Percentiles rank a stretch among this genome's conserved stretches.
phyloP scores from a whole-genome alignment of 2,888 invertebrate species.

The Glyphotaelius pellucidus region DNA sequence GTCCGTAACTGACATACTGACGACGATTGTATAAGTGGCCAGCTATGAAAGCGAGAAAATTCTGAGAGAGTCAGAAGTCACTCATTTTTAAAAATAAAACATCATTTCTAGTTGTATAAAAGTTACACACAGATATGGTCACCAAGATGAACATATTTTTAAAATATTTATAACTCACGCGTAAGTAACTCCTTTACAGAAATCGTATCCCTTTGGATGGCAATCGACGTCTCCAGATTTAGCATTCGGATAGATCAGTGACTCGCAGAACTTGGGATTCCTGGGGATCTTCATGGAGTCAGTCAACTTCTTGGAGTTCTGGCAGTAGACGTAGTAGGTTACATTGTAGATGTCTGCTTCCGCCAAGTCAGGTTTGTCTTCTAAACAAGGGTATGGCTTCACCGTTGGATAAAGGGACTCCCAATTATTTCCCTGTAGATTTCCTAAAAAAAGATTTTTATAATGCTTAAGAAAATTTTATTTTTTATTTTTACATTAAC shows the following conservation, averaged over 20 bases:
- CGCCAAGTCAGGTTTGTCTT: constrained; percentile 69
- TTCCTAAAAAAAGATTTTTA: constrained; percentile 73
- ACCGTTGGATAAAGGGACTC: constrained; percentile 74
- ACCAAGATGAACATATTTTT: background rate
- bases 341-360: constrained; percentile 66
- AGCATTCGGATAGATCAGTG: constrained; percentile 72
- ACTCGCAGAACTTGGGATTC: constrained; percentile 73
- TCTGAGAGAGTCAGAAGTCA: no score
- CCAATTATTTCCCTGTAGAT: constrained; percentile 84
- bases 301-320: background rate
- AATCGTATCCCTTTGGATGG: constrained; percentile 84
- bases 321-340: constrained; percentile 5
- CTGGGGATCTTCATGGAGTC: background rate
- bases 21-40: no score
- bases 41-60: no score
- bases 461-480: no score
- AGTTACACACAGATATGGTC: no score
- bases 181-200: constrained; percentile 81
- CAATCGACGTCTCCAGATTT: constrained; percentile 78
- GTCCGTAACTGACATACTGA: no score
- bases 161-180: constrained; percentile 72
- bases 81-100: no score
- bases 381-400: constrained; percentile 72
- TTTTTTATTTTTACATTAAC: no score
- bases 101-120: no score